Base-by-base conservation (phyloP, 2,797 vertebrate genomes). In the Trachurus trachurus region DNA sequence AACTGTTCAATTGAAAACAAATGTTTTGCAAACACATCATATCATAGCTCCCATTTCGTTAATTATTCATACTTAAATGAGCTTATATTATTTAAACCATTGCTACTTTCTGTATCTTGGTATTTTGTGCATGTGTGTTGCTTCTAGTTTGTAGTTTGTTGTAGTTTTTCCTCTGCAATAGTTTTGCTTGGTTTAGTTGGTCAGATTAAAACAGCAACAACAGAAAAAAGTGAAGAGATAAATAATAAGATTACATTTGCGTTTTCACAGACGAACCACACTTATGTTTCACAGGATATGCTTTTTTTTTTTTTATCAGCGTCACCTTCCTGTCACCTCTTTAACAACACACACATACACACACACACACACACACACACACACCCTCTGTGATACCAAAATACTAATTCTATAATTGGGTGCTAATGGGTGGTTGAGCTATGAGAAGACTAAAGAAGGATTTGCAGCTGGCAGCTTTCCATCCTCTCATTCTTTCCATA, bases 361-460 rank as follows among this genome's bases (percentile, higher is more conserved):
- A 59, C 45, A 60, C 39, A 22, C 42, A 42, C 40, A 52, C 53
- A 53, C 53, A 37, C 52, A 37, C 69, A 60, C 5, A 54, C 61
- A 39, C 56, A 37, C 45, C 19, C 47, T 37, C 58, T 68, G 49
- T 71, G 77, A 70, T 81, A 74, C 66, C 58, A 76, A 34, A 74
- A 84, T 71, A 76, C 83, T 79, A 86, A 88, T 83, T 78, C 88
- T 81, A 74, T 91, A 94, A 93, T 89, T 84, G 76, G 81, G 88
- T 89, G 90, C 78, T 89, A 89, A 92, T 83, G 71, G 74, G 79
- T 69, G 77, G 63, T 71, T 73, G 86, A 87, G 73, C 59, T 86
- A 87, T 89, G 83, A 64, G 75, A 78, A 65, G 72, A 81, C 78
- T 88, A 87, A 56, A 79, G 80, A 90, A 52, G 79, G 81, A 81